Conservation (phyloP, 2,113 vertebrate species). For the Rhinoderma darwinii region DNA sequence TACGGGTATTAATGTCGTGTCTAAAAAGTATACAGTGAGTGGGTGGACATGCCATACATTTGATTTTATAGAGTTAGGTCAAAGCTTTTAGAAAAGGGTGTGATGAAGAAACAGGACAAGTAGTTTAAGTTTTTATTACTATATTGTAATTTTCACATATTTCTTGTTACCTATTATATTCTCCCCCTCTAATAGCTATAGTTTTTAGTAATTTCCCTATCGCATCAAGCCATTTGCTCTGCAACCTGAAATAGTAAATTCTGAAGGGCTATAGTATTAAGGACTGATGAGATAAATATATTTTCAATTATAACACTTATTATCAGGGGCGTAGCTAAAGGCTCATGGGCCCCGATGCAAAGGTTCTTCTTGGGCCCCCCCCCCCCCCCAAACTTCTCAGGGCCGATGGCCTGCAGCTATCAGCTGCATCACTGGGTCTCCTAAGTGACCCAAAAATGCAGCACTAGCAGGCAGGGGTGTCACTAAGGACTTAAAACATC, state of each 20-base stretch:
- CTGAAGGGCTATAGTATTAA: neutral
- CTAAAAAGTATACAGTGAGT: neutral
- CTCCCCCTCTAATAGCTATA: neutral
- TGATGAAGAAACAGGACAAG: neutral
- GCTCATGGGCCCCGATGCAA: too few relatives aligned
- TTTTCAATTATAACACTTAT: neutral
- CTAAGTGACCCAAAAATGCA: too few relatives aligned
- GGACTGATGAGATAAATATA: neutral
- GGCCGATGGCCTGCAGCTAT: too few relatives aligned
- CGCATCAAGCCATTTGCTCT: neutral
- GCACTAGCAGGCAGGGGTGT: too few relatives aligned
- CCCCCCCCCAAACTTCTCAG: too few relatives aligned
- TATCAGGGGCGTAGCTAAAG: too few relatives aligned
- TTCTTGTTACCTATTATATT: neutral
- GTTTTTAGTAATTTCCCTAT: neutral
- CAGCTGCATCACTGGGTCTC: too few relatives aligned
- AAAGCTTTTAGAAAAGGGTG: neutral
- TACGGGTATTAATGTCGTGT: neutral
- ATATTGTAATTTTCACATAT: neutral
- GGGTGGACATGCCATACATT: conserved; percentile 21
- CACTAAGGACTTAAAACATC: too few relatives aligned
- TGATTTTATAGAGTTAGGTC: neutral
- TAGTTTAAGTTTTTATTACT: neutral
- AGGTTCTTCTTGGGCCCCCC: too few relatives aligned
- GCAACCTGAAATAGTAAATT: neutral